Percentiles rank a stretch among this genome's conserved stretches.
phyloP scores from a whole-genome alignment of 2,888 invertebrate species.

The Tethea ocularis region DNA sequence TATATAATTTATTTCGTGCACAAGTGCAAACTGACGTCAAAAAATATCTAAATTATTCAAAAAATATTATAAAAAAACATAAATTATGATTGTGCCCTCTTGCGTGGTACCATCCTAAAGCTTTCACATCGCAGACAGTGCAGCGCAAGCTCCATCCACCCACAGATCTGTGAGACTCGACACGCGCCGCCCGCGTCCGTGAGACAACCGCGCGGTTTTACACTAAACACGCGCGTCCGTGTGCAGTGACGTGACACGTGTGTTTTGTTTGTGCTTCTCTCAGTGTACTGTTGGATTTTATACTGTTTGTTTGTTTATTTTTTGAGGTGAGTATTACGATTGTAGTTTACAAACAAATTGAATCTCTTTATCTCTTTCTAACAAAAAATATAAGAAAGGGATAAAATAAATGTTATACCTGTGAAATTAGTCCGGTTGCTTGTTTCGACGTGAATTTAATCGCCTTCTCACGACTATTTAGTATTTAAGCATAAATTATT shows the following conservation, averaged over 20 bases:
- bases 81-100: conserved; percentile 8
- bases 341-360: no score
- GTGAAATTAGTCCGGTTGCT: no score
- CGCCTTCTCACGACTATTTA: no score
- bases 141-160: conserved; percentile 25
- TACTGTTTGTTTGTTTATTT: not conserved
- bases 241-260: not conserved
- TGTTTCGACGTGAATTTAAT: no score
- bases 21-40: no score
- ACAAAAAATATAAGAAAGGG: no score
- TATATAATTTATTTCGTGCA: no score
- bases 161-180: conserved; percentile 29
- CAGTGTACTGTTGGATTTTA: conserved; percentile 6
- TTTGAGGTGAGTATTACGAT: not conserved
- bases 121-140: conserved; percentile 49
- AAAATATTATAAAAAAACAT: not conserved
- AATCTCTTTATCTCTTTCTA: no score
- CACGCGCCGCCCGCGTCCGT: conserved; percentile 29
- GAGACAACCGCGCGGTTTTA: not conserved
- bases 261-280: conserved; percentile 1
- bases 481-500: no score
- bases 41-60: not conserved
- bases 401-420: no score
- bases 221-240: not conserved
- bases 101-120: conserved; percentile 38